Conservation (phyloP, 2,113 vertebrate species). For the Strigops habroptila region DNA sequence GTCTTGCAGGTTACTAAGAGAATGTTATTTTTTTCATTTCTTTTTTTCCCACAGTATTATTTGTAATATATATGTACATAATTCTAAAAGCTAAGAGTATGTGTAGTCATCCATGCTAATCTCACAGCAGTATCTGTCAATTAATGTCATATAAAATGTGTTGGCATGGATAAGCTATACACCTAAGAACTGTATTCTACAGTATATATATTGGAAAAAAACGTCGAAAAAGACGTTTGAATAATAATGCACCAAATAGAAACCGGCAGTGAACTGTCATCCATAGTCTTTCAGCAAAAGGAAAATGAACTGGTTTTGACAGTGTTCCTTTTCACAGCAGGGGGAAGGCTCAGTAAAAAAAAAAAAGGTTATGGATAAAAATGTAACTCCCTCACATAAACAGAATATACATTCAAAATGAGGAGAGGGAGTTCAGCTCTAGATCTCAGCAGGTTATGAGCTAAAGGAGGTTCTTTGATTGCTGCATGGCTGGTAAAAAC, state of each 20-base stretch:
- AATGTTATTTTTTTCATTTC: neutral
- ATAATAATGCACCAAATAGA: slow-evolving; percentile 32
- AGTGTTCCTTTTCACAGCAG: slow-evolving; percentile 9
- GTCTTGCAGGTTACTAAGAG: neutral
- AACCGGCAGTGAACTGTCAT: slow-evolving; percentile 14
- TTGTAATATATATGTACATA: neutral
- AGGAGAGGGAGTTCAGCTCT: neutral
- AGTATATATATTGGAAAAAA: neutral
- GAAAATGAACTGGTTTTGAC: slow-evolving; percentile 18
- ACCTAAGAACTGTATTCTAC: slow-evolving; percentile 16
- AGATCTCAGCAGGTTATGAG: neutral
- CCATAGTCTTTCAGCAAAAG: neutral
- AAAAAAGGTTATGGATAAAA: neutral
- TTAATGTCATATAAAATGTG: neutral
- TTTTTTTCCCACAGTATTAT: neutral
- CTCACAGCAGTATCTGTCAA: neutral
- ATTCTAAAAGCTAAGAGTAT: neutral
- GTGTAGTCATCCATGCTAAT: neutral
- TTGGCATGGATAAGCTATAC: neutral
- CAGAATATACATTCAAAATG: neutral
- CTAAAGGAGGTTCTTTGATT: neutral
- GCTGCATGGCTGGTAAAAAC: neutral
- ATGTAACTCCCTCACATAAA: neutral
- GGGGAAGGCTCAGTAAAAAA: neutral
- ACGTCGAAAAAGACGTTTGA: neutral